phyloP scores from a whole-genome alignment of 1,140 invertebrate genomes.

The Aphelenchoides fujianensis region DNA sequence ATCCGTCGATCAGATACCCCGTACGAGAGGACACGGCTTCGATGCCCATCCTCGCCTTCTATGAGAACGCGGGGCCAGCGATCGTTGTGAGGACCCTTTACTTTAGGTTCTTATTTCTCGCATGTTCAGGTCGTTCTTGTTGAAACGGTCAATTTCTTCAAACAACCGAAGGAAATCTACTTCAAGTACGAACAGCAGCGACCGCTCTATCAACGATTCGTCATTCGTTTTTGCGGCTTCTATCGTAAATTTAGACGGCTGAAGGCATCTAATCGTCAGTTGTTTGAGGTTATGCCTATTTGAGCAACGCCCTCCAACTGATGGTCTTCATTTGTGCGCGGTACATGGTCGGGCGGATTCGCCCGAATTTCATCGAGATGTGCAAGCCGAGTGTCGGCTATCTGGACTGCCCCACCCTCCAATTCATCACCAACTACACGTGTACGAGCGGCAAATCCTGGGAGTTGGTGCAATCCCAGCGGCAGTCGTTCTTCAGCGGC shows the following conservation, averaged over 20 bases:
- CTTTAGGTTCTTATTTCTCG: too few relatives aligned
- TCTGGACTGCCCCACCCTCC: not conserved
- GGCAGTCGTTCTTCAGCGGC: not conserved
- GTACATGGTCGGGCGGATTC: not conserved
- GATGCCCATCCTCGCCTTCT: not conserved
- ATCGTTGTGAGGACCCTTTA: conserved; percentile 6
- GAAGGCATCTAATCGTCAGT: not conserved
- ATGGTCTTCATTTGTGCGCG: not conserved
- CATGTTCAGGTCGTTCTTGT: not conserved
- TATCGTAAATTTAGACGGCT: not conserved
- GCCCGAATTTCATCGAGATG: not conserved
- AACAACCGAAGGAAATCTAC: not conserved
- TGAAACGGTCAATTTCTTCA: not conserved
- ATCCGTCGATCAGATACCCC: not conserved
- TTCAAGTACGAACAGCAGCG: not conserved
- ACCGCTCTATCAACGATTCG: not conserved
- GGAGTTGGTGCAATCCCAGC: not conserved
- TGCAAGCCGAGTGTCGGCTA: conserved; percentile 1
- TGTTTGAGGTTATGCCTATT: not conserved
- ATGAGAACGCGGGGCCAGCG: not conserved
- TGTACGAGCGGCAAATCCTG: not conserved
- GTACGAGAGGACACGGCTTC: not conserved
- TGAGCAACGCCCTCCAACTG: not conserved
- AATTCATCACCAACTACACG: not conserved
- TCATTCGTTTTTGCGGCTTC: not conserved